Evolutionary conservation across 2,113 vertebrate species (phyloP).

Genomic region (Toxotes jaculatrix): DNA sequence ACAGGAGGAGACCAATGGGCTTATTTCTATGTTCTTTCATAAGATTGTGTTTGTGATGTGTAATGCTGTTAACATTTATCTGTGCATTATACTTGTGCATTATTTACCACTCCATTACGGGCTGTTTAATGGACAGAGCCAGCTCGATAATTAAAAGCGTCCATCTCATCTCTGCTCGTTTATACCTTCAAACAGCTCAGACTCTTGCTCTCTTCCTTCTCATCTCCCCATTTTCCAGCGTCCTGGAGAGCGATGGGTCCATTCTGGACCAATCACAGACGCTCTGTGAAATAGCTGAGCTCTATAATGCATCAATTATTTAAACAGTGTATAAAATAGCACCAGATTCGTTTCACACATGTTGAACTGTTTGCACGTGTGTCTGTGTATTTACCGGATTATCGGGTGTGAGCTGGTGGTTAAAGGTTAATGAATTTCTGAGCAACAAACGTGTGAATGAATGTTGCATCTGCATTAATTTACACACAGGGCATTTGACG

Average conservation of each 20-base stretch:
- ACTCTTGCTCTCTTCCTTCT: not conserved
- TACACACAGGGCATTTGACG: conserved; percentile 47
- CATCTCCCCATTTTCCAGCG: not conserved
- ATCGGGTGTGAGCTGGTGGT: not conserved
- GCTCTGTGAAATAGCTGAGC: not conserved
- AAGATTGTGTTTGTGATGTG: conserved; percentile 44
- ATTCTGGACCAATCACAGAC: not conserved
- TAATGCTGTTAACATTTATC: conserved; percentile 34
- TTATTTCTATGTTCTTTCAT: conserved; percentile 48
- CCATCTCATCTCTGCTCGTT: not conserved
- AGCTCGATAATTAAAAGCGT: conserved; percentile 34
- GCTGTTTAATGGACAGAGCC: conserved; percentile 10
- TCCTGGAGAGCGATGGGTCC: not conserved
- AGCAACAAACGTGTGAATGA: conserved; percentile 7
- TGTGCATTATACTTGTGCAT: conserved; percentile 15
- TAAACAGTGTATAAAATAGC: not conserved
- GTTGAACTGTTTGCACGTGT: not conserved
- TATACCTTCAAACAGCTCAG: not conserved
- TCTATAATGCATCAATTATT: not conserved
- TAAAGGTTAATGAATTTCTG: conserved; percentile 50
- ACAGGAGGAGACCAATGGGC: conserved; percentile 26
- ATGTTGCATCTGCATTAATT: conserved; percentile 33
- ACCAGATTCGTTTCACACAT: not conserved
- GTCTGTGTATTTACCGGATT: not conserved
- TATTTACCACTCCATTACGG: conserved; percentile 45